Evolutionary conservation across 1,140 invertebrate genomes (phyloP), one percentile per base, ranked within the genome.

Genomic region (Pseudachorutes palmiensis): DNA sequence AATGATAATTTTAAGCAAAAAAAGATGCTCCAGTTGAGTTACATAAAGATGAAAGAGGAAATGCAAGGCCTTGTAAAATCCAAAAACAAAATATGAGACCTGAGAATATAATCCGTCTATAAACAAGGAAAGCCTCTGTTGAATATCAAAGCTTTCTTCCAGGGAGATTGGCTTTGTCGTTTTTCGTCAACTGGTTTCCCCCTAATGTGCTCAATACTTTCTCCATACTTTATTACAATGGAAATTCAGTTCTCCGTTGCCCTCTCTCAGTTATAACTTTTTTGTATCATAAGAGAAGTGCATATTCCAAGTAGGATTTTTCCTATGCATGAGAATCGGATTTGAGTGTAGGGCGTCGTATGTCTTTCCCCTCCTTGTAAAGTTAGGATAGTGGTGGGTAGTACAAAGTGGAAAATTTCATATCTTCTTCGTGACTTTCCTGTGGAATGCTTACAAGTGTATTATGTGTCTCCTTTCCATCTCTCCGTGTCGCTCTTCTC

Each of bases 221-320:
- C 51, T 55, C 51, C 24, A 14, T 24, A 55, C 12, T 55, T 55
- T 55, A 55, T 55, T 55, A 55, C 51, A 55, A 55, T 55, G 51
- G 24, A 26, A 55, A 55, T 55, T 41, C n/a, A n/a, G n/a, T 41
- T 41, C 36, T 41, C 36, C 12, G 24, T 5, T 19, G 12, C 5
- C 5, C 51, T 24, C 51, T 55, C 51, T 16, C 24, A 55, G 9
- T 55, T 26, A 14, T 55, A 12, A 55, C n/a, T n/a, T n/a, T n/a
- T n/a, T n/a, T n/a, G n/a, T n/a, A n/a, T n/a, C n/a, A n/a, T n/a
- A n/a, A n/a, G n/a, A n/a, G n/a, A n/a, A n/a, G n/a, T n/a, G n/a
- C n/a, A n/a, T n/a, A n/a, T n/a, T n/a, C n/a, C n/a, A 16, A 3
- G 51, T 5, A 5, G 9, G 9, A 16, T 5, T 55, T 5, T 55